Evolutionary conservation across 2,797 vertebrate species (phyloP).

Genomic region (Halcyon chelicuti): DNA sequence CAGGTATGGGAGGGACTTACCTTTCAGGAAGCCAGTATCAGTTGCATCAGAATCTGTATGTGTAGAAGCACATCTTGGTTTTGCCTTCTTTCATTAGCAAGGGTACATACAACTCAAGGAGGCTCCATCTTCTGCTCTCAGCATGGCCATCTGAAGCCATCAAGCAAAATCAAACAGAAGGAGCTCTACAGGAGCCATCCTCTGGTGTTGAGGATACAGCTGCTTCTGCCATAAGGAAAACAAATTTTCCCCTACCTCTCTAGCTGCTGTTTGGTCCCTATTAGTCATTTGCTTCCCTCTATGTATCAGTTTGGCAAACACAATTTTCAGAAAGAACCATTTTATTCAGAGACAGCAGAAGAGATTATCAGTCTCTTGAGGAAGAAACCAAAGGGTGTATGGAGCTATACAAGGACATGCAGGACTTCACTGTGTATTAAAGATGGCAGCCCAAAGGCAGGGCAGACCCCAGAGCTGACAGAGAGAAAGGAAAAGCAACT

Average conservation of each 20-base stretch:
- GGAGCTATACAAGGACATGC: too few relatives aligned
- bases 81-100: background rate
- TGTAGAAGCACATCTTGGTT: background rate
- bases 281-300: background rate
- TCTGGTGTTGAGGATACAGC: background rate
- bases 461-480: background rate
- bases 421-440: background rate
- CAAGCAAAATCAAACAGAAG: background rate
- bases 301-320: background rate
- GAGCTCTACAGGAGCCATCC: background rate
- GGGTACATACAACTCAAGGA: background rate
- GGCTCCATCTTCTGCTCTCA: background rate
- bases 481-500: background rate
- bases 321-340: background rate
- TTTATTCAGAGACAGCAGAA: background rate
- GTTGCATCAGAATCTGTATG: background rate
- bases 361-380: background rate
- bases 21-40: background rate
- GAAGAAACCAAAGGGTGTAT: background rate
- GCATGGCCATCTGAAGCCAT: background rate
- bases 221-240: background rate
- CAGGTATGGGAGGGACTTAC: background rate
- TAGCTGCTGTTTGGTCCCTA: background rate
- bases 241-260: background rate
- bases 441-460: background rate